A percentile compares a stretch with the other conserved stretches of the same genome.
Evolutionary conservation across 1,140 invertebrate genomes (phyloP).

Genomic region (Linepithema humile): DNA sequence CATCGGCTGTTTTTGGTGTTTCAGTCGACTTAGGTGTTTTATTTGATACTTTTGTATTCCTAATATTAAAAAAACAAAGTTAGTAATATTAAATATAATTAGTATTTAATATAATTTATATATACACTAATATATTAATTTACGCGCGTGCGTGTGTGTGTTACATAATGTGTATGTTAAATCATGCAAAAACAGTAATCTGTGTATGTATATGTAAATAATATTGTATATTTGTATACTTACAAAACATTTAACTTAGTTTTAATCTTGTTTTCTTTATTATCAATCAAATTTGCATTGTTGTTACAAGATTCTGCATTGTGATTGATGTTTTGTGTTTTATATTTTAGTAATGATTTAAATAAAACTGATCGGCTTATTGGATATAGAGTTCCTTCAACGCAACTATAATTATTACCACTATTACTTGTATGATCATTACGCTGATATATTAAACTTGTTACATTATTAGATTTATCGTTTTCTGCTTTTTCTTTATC

Average conservation of each 20-base stretch:
- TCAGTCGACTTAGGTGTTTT: background rate
- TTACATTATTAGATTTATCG: background rate
- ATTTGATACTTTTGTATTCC: conserved; percentile 8
- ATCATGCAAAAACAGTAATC: background rate
- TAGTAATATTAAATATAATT: background rate
- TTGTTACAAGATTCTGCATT: background rate
- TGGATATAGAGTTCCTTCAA: conserved; percentile 51
- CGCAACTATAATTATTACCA: background rate
- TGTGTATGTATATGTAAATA: background rate
- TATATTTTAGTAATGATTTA: conserved; percentile 26
- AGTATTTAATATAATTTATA: background rate
- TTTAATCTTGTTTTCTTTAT: background rate
- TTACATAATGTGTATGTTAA: too few species aligned
- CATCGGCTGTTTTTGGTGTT: background rate
- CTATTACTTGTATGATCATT: background rate
- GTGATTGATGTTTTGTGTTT: background rate
- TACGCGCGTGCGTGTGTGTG: too few species aligned
- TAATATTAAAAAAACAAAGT: background rate
- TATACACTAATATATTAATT: background rate
- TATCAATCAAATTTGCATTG: background rate
- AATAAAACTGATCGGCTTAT: conserved; percentile 27
- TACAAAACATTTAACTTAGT: conserved; percentile 6
- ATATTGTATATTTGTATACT: conserved; percentile 21
- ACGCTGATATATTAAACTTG: background rate
- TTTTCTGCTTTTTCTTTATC: background rate